Base-by-base conservation (phyloP, 2,888 invertebrate species). In the Temnothorax rugatulus region DNA sequence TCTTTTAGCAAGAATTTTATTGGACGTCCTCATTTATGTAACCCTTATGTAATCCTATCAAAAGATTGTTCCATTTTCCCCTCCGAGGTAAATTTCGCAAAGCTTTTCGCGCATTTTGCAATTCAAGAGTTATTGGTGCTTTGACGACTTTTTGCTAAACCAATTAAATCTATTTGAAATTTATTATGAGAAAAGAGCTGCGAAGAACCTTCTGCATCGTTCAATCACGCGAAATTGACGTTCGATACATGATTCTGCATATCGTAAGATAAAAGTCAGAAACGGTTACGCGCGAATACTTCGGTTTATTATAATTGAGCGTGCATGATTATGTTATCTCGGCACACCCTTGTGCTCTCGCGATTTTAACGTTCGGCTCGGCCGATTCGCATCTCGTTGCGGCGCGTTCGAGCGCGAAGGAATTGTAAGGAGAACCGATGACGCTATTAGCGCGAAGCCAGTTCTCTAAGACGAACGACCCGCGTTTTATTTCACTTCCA, bases 341-440 rank as follows among this genome's bases (percentile, higher is more conserved):
- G 66, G 29, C 77, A 9, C 68, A 29, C 44, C 54, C 44, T 52
- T 25, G 59, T 25, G 59, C 57, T 34, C 29, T 41, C 29, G 57
- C 68, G 44, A 77, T 66, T 57, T 68, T 68, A n/a, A 77, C n/a
- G 66, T 79, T 52, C 68, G 57, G 21, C 44, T 47, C 57, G 44
- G 44, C 5, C 68, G 79, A 79, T 68, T 79, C 47, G 44, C 79
- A 68, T 79, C 44, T 68, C 21, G 57, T 57, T 44, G 79, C 34
- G 25, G 68, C 77, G 77, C 79, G 44, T 79, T 79, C 68, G 57
- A 69, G 79, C 79, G 69, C 79, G 34, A 79, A 69, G 44, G 44
- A 69, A 68, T 79, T 44, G 77, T 25, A 59, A 47, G 57, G 34
- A 47, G 44, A 69, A 11, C 21, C 79, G 69, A 79, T 59, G 57